A percentile compares a stretch with the other conserved stretches of the same genome.
Conservation (phyloP, 2,113 vertebrate species). For the Pagrus major region DNA sequence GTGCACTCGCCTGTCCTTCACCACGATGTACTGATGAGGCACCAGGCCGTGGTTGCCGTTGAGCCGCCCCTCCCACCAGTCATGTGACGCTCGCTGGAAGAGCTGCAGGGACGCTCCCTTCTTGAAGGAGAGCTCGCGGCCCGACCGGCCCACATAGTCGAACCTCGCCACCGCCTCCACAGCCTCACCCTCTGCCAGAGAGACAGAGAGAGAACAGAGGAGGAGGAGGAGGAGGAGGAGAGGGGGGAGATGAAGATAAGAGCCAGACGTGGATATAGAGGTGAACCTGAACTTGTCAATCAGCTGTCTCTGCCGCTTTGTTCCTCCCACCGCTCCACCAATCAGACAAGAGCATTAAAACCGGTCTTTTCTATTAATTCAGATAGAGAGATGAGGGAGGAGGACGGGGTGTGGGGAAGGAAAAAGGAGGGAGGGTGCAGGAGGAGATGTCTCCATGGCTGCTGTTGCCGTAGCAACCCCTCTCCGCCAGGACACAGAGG, state of each 20-base stretch:
- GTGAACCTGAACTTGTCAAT: conserved; percentile 67
- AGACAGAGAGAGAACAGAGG: background rate
- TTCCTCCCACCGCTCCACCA: conserved; percentile 40
- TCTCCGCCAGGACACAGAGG: conserved; percentile 51
- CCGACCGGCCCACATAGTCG: conserved; percentile 95
- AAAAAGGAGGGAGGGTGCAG: conserved; percentile 14
- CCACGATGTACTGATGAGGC: conserved; percentile 97
- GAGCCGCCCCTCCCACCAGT: conserved; percentile 99
- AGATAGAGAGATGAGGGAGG: conserved; percentile 24
- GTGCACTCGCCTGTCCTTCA: conserved; percentile 94
- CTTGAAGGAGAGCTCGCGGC: conserved; percentile 96
- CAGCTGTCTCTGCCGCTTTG: conserved; percentile 40
- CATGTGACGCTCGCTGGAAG: conserved; percentile 95
- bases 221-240: too few relatives aligned
- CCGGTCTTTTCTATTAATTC: conserved; percentile 44
- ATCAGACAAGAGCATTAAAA: conserved; percentile 41
- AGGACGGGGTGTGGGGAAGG: conserved; percentile 12
- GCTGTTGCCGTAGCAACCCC: conserved; percentile 77
- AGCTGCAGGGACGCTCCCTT: conserved; percentile 96
- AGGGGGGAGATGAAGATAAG: conserved; percentile 29
- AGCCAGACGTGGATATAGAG: conserved; percentile 38
- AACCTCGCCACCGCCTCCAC: conserved; percentile 98
- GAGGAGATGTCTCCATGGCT: conserved; percentile 69
- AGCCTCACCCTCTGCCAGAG: conserved; percentile 90
- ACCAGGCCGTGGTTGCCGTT: conserved; percentile 94